phyloP scores from a whole-genome alignment of 2,797 vertebrate genomes.

The Chaetophractus vellerosus region DNA sequence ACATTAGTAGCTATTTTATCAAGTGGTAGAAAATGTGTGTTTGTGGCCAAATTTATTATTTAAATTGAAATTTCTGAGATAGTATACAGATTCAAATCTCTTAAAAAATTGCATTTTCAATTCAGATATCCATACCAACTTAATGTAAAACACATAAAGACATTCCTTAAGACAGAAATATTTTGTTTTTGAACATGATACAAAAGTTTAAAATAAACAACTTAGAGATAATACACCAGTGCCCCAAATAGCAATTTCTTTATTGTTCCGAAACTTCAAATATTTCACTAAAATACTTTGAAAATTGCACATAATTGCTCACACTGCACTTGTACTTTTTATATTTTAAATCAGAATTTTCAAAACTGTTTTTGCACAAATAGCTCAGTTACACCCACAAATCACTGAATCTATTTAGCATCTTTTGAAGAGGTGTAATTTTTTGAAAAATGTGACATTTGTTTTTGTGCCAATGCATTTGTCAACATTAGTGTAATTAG shows the following conservation, averaged over 20 bases:
- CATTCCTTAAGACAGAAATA: slow-evolving; percentile 59
- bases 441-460: slow-evolving; percentile 86
- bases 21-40: slow-evolving; percentile 26
- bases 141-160: slow-evolving; percentile 68
- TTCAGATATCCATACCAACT: slow-evolving; percentile 41
- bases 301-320: slow-evolving; percentile 46
- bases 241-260: slow-evolving; percentile 66
- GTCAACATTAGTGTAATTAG: slow-evolving; percentile 92
- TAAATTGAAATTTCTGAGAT: background rate
- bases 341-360: slow-evolving; percentile 62
- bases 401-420: slow-evolving; percentile 87
- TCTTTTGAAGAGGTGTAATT: slow-evolving; percentile 87
- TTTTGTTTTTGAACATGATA: slow-evolving; percentile 63
- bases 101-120: slow-evolving; percentile 37
- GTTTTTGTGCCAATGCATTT: slow-evolving; percentile 89
- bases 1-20: slow-evolving; percentile 22
- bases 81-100: slow-evolving; percentile 13
- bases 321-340: slow-evolving; percentile 72
- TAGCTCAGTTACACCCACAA: slow-evolving; percentile 82
- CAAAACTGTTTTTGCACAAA: slow-evolving; percentile 81
- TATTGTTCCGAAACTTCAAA: slow-evolving; percentile 73
- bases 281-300: slow-evolving; percentile 74
- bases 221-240: slow-evolving; percentile 43
- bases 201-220: slow-evolving; percentile 73
- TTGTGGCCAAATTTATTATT: slow-evolving; percentile 5